A percentile compares a stretch with the other conserved stretches of the same genome.
Evolutionary conservation across 2,888 invertebrate species (phyloP).

Genomic region (Aelia acuminata): DNA sequence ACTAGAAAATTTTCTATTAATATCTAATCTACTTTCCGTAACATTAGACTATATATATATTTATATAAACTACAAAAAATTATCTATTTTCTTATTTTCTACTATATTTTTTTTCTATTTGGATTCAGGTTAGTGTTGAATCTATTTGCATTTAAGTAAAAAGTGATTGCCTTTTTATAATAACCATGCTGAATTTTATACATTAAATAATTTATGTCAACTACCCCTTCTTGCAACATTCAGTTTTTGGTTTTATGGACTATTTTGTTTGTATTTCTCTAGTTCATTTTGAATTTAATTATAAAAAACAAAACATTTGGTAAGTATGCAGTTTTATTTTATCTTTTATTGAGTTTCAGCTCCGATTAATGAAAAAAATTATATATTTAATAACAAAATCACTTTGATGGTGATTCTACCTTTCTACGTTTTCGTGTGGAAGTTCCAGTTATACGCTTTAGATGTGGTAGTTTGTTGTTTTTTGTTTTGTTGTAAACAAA

Average conservation of each 20-base stretch:
- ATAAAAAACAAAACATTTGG: not conserved
- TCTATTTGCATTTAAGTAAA: slow-evolving; percentile 16
- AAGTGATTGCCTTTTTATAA: slow-evolving; percentile 29
- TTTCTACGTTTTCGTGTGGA: no score
- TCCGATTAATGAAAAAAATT: no score
- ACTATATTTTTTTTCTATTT: not conserved
- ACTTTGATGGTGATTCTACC: no score
- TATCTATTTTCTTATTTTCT: slow-evolving; percentile 21
- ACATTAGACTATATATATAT: slow-evolving; percentile 31
- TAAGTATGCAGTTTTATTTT: no score
- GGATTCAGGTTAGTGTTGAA: not conserved
- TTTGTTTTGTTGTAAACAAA: no score
- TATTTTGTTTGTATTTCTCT: slow-evolving; percentile 27
- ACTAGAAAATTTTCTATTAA: slow-evolving; percentile 26
- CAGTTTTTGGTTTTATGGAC: not conserved
- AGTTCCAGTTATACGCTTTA: no score
- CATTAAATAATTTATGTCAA: not conserved
- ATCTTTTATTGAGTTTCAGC: no score
- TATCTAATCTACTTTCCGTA: slow-evolving; percentile 25
- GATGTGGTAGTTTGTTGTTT: no score
- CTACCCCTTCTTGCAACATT: slow-evolving; percentile 2
- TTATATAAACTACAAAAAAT: slow-evolving; percentile 30
- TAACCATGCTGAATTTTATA: not conserved
- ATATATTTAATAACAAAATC: no score
- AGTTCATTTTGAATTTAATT: not conserved